Base-by-base conservation (phyloP, 2,888 invertebrate species). In the Serripes groenlandicus region DNA sequence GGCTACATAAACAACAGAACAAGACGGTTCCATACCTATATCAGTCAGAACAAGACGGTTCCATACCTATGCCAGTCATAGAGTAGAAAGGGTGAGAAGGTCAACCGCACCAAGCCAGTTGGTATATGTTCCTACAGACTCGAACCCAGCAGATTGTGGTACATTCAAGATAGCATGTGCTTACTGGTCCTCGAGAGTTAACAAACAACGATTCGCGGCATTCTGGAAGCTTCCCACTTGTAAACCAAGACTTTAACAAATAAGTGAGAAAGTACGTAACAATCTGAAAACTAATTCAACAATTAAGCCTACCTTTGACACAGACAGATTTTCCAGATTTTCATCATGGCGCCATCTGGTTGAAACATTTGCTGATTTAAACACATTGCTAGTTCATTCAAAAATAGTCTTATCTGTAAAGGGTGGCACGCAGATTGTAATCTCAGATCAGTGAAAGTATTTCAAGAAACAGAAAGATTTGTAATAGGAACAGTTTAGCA, bases 101-200 rank as follows among this genome's bases (percentile, higher is more conserved):
- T 23, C 18, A 0, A 68, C 75, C 26, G 35, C 11, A 11, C 85
- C 87, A n/a, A 15, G 66, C 4, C 87, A 89, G 49, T 89, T 87
- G 88, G 62, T n/a, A 5, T 84, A 78, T 78, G 74, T 87, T 1
- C 21, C 74, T 0, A 84, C 89, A 18, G 58, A 78, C 0, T 15
- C 32, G 0, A 87, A 89, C 58, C 85, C 87, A 11, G 81, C 87
- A 15, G 87, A 87, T 34, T 52, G 54, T 35, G 85, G 72, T 15
- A 87, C 86, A 3, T 70, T 85, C 23, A 60, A 68, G 5, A 26
- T 75, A 52, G 11, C 34, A 7, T n/a, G n/a, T n/a, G n/a, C n/a
- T n/a, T n/a, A n/a, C n/a, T n/a, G n/a, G n/a, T n/a, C 72, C 18
- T 42, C 18, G 56, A 15, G 15, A 30, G 9, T 9, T 23, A 23